Conservation (phyloP, 2,888 invertebrate species). For the Corbicula japonica region DNA sequence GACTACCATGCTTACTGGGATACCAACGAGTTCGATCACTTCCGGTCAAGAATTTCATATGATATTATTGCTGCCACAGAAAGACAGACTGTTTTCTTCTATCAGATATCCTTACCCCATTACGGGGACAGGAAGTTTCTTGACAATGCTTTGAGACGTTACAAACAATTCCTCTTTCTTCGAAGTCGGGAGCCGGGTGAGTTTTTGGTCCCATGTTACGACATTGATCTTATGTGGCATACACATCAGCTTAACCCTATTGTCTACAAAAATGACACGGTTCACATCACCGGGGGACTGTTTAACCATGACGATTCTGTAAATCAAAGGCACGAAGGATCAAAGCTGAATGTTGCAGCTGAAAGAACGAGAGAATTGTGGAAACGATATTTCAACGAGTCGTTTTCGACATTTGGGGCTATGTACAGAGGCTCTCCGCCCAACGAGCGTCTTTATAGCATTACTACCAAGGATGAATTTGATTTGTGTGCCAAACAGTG, state of each 20-base stretch:
- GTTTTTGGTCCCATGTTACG: constrained; percentile 87
- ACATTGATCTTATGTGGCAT: constrained; percentile 88
- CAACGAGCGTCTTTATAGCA: constrained; percentile 80
- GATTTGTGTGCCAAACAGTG: constrained; percentile 13
- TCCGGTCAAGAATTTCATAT: constrained; percentile 78
- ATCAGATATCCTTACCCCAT: constrained; percentile 87
- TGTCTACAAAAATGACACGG: constrained; percentile 81
- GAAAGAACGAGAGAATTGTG: constrained; percentile 86
- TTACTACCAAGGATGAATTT: constrained; percentile 19
- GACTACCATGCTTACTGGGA: constrained; percentile 36
- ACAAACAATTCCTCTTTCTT: constrained; percentile 86
- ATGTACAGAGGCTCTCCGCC: constrained; percentile 87
- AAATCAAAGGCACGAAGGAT: constrained; percentile 86
- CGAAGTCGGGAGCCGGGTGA: constrained; percentile 86
- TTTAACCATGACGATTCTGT: constrained; percentile 87
- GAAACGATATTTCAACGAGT: constrained; percentile 85
- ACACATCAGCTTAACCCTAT: constrained; percentile 86
- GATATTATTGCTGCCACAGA: constrained; percentile 86
- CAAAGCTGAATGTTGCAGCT: constrained; percentile 86
- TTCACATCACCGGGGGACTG: constrained; percentile 78
- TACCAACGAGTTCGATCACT: constrained; percentile 31
- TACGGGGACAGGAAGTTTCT: constrained; percentile 86
- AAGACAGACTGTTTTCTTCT: constrained; percentile 87
- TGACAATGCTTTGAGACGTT: constrained; percentile 84
- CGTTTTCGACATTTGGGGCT: constrained; percentile 86